Evolutionary conservation across 2,888 invertebrate genomes (phyloP).

Genomic region (Polymixis lichenea): DNA sequence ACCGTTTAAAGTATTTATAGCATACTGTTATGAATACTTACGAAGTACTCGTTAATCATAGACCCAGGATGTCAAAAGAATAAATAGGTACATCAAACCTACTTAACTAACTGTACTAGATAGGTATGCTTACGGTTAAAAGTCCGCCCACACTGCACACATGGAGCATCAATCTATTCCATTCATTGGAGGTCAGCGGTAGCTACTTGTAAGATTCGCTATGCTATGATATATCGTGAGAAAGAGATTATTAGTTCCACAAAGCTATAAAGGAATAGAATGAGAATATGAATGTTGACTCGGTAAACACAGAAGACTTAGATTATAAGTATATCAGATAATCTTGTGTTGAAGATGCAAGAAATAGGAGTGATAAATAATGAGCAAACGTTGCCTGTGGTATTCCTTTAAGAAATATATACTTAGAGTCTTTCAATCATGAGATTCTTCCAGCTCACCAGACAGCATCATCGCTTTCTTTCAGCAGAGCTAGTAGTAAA

Average conservation of each 20-base stretch:
- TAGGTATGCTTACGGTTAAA: slow-evolving; percentile 14
- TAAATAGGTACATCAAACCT: slow-evolving; percentile 7
- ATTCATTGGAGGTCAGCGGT: slow-evolving; percentile 29
- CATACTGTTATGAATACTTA: not conserved
- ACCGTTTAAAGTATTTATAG: not conserved
- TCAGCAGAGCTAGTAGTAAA: too few species aligned
- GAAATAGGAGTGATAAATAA: not conserved
- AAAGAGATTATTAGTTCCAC: slow-evolving; percentile 7
- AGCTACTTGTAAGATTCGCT: slow-evolving; percentile 13
- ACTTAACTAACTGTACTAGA: slow-evolving; percentile 32
- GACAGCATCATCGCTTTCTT: too few species aligned
- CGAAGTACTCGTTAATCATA: not conserved
- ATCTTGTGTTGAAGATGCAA: not conserved
- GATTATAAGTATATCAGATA: not conserved
- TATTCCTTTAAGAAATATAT: too few species aligned
- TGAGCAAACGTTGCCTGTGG: too few species aligned
- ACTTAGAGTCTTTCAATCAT: too few species aligned
- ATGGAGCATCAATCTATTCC: slow-evolving; percentile 14
- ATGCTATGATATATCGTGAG: slow-evolving; percentile 2
- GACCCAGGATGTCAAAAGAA: not conserved
- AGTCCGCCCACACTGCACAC: slow-evolving; percentile 37
- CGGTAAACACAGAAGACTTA: not conserved
- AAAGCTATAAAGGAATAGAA: not conserved
- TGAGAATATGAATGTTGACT: not conserved
- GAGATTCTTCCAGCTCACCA: too few species aligned